Evolutionary conservation across 2,888 invertebrate species (phyloP).

Genomic region (Caenorhabditis sp.): DNA sequence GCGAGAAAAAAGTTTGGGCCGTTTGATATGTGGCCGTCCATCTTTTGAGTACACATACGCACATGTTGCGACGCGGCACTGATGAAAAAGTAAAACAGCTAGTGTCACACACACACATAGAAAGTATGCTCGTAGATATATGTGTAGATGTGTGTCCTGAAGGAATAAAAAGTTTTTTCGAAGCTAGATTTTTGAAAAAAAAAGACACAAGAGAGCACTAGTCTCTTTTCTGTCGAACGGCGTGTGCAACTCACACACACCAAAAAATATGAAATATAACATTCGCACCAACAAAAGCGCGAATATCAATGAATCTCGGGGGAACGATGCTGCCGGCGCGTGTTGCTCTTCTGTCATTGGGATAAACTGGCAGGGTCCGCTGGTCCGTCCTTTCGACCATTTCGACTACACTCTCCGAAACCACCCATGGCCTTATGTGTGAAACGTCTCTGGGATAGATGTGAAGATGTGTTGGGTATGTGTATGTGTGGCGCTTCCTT

Average conservation of each 20-base stretch:
- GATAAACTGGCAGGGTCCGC: conserved; percentile 40
- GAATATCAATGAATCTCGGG: conserved; percentile 67
- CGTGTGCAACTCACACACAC: conserved; percentile 41
- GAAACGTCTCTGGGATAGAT: conserved; percentile 34
- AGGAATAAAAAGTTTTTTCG: conserved; percentile 57
- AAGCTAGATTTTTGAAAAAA: conserved; percentile 24
- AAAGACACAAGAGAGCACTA: conserved; percentile 33
- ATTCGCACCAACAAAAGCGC: conserved; percentile 62
- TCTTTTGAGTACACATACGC: conserved; percentile 59
- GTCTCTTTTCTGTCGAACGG: conserved; percentile 48
- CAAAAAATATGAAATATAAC: conserved; percentile 64
- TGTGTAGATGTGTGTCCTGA: conserved; percentile 54
- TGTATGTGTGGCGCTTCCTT: conserved; percentile 9
- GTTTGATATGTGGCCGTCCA: conserved; percentile 51
- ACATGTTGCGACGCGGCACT: conserved; percentile 62
- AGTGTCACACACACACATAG: conserved; percentile 65
- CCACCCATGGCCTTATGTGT: conserved; percentile 49
- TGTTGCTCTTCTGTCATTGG: conserved; percentile 62
- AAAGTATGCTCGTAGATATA: conserved; percentile 43
- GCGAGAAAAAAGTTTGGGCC: conserved; percentile 15
- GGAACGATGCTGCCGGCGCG: conserved; percentile 57
- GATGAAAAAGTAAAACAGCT: conserved; percentile 62
- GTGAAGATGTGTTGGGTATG: conserved; percentile 20
- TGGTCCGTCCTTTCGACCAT: conserved; percentile 60
- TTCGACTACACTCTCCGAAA: conserved; percentile 55